phyloP scores from a whole-genome alignment of 2,797 vertebrate genomes.

The Sebastes cheni region DNA sequence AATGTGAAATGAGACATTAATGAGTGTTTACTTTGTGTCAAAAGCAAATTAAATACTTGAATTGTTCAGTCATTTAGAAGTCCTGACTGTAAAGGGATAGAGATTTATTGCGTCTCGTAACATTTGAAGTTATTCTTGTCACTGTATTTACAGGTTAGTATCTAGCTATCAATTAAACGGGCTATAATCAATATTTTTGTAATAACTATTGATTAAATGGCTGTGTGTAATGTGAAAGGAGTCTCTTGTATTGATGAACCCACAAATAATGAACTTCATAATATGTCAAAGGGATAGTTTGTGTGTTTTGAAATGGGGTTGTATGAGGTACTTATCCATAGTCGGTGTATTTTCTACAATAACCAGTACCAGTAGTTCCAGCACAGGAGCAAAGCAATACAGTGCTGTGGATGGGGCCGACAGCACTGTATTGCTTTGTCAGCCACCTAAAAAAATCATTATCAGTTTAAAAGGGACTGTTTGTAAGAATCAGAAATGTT shows the following conservation, averaged over 20 bases:
- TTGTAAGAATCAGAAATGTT: no score
- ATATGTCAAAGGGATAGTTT: neutral
- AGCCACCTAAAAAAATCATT: no score
- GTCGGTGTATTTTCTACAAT: no score
- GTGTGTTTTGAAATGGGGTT: no score
- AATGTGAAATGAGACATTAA: constrained; percentile 50
- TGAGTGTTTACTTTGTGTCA: constrained; percentile 30
- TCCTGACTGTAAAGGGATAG: neutral
- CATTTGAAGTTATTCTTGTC: neutral
- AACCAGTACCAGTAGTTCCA: no score
- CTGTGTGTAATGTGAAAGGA: neutral
- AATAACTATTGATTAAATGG: neutral
- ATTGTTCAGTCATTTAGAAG: neutral
- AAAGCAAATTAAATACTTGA: constrained; percentile 5
- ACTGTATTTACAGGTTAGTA: neutral
- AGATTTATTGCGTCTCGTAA: neutral
- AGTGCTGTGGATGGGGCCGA: no score
- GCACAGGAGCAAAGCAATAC: no score
- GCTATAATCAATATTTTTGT: neutral
- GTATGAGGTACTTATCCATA: no score
- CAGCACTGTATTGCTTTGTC: no score
- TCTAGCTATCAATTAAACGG: neutral
- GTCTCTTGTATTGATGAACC: neutral
- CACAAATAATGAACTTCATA: neutral
- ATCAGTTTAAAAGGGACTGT: no score